Evolutionary conservation across 2,113 vertebrate species (phyloP), one percentile per base, ranked within the genome.

Genomic region (Symphodus melops): DNA sequence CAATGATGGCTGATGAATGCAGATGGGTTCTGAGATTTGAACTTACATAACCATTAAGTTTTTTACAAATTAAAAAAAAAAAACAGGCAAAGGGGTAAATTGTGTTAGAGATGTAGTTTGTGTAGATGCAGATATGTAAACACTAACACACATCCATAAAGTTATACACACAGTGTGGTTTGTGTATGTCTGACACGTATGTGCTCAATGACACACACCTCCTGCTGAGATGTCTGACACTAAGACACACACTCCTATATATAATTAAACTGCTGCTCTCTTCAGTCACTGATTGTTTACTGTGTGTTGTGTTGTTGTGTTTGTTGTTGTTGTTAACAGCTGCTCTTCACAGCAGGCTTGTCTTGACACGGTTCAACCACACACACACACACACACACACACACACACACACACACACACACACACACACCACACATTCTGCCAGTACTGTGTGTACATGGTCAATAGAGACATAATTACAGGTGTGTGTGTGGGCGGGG

Each of bases 381-480:
- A 68, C 68, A 59, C 68, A 67, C 49, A 21, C 69, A 62, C 44
- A 59, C 65, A 66, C 44, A 53, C 69, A 70, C 60, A 69, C 72
- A 59, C 58, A 65, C 62, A 53, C 59, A 36, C 54, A 28, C 46
- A 48, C 28, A 36, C 58, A 42, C 48, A 52, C 16, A 52, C 42
- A 65, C 41, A 53, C 46, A 28, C 53, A 72, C 25, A 25, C 25
- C 56, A 58, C 33, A n/a, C 56, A 33, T 36, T 7, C 6, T 19
- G 46, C 17, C 39, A 41, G 19, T 33, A 33, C 28, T 33, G 28
- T 33, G 28, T n/a, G 17, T n/a, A 9, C 48, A 51, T 16, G 75
- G 81, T 87, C 90, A 92, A 81, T 71, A 66, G 89, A 92, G 92
- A 91, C 90, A 87, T 92, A 82, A 93, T 91, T 93, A 93, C 87